Percentiles rank a stretch among this genome's conserved stretches.
Evolutionary conservation across 2,888 invertebrate species (phyloP).

Genomic region (Ectobius pallidus): DNA sequence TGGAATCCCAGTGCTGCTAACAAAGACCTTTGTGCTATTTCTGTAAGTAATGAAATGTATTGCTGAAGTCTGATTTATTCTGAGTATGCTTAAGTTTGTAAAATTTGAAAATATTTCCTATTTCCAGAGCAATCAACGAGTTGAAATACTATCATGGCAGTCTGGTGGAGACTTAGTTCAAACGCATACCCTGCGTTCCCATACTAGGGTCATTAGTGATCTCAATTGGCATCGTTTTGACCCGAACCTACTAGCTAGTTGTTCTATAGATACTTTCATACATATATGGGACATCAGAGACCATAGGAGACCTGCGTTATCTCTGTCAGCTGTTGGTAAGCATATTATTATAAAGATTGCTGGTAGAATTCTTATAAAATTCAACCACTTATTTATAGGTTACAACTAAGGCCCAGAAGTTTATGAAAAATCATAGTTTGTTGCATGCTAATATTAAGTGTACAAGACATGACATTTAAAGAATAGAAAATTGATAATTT

Average conservation of each 20-base stretch:
- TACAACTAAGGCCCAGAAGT: no score
- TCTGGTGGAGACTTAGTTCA: slow-evolving; percentile 73
- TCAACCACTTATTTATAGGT: no score
- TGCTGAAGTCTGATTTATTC: no score
- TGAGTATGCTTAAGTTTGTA: no score
- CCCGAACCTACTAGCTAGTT: slow-evolving; percentile 79
- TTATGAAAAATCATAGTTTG: no score
- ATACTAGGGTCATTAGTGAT: slow-evolving; percentile 87
- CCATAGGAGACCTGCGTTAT: slow-evolving; percentile 79
- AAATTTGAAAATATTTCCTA: no score
- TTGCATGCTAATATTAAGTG: no score
- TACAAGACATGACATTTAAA: no score
- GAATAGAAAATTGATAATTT: no score
- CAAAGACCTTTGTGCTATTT: slow-evolving; percentile 84
- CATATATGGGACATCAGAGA: slow-evolving; percentile 94
- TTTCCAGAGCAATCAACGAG: slow-evolving; percentile 80
- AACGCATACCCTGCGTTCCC: slow-evolving; percentile 75
- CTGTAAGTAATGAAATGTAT: slow-evolving; percentile 64
- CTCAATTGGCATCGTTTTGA: slow-evolving; percentile 89
- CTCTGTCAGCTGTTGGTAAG: slow-evolving; percentile 87
- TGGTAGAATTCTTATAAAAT: no score
- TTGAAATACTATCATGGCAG: slow-evolving; percentile 83
- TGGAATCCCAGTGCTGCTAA: slow-evolving; percentile 85
- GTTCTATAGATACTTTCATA: slow-evolving; percentile 92
- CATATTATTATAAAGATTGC: no score